These are phyloP conservation scores for Trichechus manatus DNA, from an alignment of 2,113 vertebrate species.

Conservation along the genomic window DNA sequence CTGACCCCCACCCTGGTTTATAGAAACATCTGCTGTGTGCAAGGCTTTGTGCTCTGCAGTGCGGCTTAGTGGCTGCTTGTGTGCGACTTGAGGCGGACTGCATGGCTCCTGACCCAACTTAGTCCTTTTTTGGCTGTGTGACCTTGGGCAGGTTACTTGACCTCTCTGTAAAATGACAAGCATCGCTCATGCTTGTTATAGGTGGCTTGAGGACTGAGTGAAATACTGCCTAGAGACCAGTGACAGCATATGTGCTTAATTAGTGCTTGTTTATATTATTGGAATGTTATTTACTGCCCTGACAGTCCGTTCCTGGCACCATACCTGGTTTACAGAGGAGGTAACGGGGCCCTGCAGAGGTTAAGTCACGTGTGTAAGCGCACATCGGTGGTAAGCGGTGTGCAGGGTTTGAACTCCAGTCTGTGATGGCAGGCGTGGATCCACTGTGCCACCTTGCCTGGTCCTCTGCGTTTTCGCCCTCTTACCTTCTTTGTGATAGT, in stretches of 20 bases:
- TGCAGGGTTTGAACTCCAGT: neutral
- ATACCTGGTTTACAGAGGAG: neutral
- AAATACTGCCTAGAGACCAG: neutral
- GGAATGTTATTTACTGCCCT: neutral
- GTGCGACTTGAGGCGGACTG: neutral
- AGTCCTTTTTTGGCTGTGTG: neutral
- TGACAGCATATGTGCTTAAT: neutral
- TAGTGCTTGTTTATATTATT: neutral
- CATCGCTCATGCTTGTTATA: neutral
- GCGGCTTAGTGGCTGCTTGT: neutral
- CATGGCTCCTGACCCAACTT: neutral
- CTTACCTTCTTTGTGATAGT: rapidly evolving
- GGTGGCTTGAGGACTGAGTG: neutral
- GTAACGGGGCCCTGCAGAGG: neutral
- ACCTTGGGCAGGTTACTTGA: slow-evolving; percentile 1
- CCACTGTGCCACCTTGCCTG: neutral
- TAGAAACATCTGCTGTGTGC: neutral
- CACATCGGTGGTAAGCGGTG: rapidly evolving
- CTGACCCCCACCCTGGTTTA: neutral
- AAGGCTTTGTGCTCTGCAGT: neutral
- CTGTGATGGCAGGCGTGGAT: rapidly evolving
- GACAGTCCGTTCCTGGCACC: neutral
- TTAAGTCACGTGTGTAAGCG: rapidly evolving
- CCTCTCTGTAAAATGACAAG: neutral
- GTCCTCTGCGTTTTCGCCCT: neutral